Evolutionary conservation across 2,888 invertebrate genomes (phyloP), one percentile per base, ranked within the genome.

Genomic region (Bombylius major): DNA sequence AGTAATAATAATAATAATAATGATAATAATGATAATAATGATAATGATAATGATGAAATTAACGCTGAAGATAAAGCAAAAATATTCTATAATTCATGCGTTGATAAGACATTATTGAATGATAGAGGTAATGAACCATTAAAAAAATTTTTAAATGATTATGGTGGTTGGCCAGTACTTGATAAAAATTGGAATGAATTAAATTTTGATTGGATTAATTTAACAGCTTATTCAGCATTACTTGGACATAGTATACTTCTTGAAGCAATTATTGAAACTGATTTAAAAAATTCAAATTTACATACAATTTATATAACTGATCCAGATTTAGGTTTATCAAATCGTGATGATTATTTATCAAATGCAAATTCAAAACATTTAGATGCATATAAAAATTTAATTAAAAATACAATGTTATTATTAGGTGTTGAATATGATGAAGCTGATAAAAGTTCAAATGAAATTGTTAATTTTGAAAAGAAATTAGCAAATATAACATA

Each of bases 381-480:
- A 8, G 13, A 31, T 12, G 53, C 53, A 5, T 54, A 54, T 36
- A 54, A 44, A 42, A 54, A 12, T 42, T 31, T 54, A n/a, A 54
- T 54, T n/a, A 42, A 11, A 13, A 44, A 54, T 33, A 42, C 39
- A 14, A 11, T 49, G 42, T 31, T 7, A 14, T 36, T 34, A 42
- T 42, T 54, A 12, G 11, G 14, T 32, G 48, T 42, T 5, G 39
- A 53, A 5, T 23, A 53, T 23, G 9, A 34, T 39, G 36, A n/a
- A 23, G n/a, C 31, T 53, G n/a, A 36, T 7, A n/a, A 8, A 13
- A 42, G n/a, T 42, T 42, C 14, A n/a, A 31, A 54, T 31, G 54
- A 54, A 32, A 54, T 54, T 32, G 49, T 54, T 1, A 54, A 54
- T 32, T 54, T 54, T 54, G 49, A 54, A 33, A 48, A 11, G 5